Conservation (phyloP, 2,888 invertebrate species). For the Tromatobia lineatoria region DNA sequence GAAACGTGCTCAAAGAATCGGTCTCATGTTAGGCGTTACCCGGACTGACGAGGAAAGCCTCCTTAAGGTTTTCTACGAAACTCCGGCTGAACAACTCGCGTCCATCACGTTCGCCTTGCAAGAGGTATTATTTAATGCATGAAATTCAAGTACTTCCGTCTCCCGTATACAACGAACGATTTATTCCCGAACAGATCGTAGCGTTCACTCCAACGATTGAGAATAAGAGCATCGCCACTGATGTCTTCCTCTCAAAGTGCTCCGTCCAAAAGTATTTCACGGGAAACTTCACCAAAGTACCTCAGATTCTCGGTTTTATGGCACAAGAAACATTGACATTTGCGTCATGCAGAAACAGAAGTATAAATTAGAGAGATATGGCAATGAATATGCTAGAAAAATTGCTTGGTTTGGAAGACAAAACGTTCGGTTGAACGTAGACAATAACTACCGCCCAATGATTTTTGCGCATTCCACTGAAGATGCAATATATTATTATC, state of each 20-base stretch:
- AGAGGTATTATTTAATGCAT: no score
- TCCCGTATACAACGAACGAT: neutral
- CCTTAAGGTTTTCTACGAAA: conserved; percentile 82
- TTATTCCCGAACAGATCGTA: conserved; percentile 50
- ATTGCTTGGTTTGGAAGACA: neutral
- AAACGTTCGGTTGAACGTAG: no score
- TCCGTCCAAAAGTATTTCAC: neutral
- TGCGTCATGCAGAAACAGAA: neutral
- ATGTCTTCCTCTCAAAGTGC: conserved; percentile 12
- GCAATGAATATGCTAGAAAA: neutral
- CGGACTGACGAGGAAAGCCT: conserved; percentile 80
- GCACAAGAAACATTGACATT: neutral
- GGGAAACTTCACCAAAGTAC: conserved; percentile 40
- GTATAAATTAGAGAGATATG: neutral
- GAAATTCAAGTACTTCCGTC: neutral
- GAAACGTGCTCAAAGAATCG: conserved; percentile 80
- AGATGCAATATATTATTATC: no score
- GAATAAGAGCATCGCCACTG: conserved; percentile 12
- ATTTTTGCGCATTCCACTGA: no score
- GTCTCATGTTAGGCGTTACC: conserved; percentile 78
- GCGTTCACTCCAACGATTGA: conserved; percentile 28
- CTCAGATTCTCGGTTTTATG: conserved; percentile 23
- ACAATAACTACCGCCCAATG: no score
- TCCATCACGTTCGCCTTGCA: neutral
- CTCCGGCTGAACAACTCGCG: conserved; percentile 83